A percentile compares a stretch with the other conserved stretches of the same genome.
phyloP scores from a whole-genome alignment of 2,113 vertebrate species.

The Tachycineta bicolor region DNA sequence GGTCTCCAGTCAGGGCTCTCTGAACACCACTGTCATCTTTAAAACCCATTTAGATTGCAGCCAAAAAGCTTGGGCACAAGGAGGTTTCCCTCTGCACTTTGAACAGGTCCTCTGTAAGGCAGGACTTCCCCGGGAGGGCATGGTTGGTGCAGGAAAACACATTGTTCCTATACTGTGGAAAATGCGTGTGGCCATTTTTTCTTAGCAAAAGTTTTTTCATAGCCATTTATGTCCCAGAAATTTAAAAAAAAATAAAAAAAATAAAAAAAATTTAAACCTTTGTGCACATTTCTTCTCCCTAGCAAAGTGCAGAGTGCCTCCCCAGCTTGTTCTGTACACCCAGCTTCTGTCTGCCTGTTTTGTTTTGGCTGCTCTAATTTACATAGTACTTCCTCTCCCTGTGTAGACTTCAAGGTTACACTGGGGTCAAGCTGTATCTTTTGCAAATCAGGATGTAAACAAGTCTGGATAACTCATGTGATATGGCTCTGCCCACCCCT shows the following conservation, averaged over 20 bases:
- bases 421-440: slow-evolving; percentile 48
- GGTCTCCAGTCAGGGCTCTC: neutral
- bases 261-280: too few relatives aligned
- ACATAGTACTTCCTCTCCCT: slow-evolving; percentile 59
- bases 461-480: slow-evolving; percentile 35
- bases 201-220: neutral
- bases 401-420: slow-evolving; percentile 25
- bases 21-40: neutral
- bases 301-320: neutral
- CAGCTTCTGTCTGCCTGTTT: slow-evolving; percentile 5
- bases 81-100: accelerated
- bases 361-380: slow-evolving; percentile 53
- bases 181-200: neutral
- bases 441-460: slow-evolving; percentile 65
- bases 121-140: neutral
- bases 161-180: neutral
- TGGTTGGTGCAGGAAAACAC: neutral
- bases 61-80: neutral
- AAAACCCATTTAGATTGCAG: neutral
- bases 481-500: neutral
- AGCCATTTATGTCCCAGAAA: neutral
- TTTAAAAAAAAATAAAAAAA: too few relatives aligned
- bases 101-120: accelerated
- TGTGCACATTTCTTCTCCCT: neutral
- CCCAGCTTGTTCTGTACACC: neutral